These are phyloP conservation scores for Columba livia DNA, from an alignment of 2,113 vertebrate genomes.

Conservation along the genomic window DNA sequence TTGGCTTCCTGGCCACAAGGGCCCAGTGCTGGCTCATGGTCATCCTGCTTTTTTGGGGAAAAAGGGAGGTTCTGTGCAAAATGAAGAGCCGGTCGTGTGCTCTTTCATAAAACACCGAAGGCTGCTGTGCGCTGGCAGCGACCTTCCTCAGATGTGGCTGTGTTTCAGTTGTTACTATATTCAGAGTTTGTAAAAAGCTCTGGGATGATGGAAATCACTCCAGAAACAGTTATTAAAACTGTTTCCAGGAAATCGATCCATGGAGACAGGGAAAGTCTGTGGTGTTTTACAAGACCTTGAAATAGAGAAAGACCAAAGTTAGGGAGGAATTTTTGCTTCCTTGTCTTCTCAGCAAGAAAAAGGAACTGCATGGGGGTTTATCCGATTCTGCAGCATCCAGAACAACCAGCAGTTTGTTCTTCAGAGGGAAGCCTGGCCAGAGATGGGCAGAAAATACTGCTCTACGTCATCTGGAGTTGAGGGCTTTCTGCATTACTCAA, in stretches of 20 bases:
- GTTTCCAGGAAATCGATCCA: neutral
- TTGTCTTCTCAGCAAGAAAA: neutral
- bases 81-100: neutral
- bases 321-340: neutral
- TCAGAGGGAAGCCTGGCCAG: neutral
- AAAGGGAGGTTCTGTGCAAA: neutral
- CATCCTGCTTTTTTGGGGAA: neutral
- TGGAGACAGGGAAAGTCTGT: neutral
- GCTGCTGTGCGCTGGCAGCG: neutral
- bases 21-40: no score
- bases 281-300: neutral
- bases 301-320: neutral
- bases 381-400: neutral
- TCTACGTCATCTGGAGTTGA: constrained; percentile 14
- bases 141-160: neutral
- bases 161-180: constrained; percentile 14
- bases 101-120: neutral
- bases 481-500: constrained; percentile 8
- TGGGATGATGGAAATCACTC: constrained; percentile 27
- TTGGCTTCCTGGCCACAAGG: no score
- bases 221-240: constrained; percentile 32
- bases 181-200: constrained; percentile 31
- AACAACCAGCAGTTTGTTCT: neutral
- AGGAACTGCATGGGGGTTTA: neutral
- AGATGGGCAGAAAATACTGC: neutral